Percentiles rank a stretch among this genome's conserved stretches.
phyloP scores from a whole-genome alignment of 2,888 invertebrate species.

The Ochropacha duplaris region DNA sequence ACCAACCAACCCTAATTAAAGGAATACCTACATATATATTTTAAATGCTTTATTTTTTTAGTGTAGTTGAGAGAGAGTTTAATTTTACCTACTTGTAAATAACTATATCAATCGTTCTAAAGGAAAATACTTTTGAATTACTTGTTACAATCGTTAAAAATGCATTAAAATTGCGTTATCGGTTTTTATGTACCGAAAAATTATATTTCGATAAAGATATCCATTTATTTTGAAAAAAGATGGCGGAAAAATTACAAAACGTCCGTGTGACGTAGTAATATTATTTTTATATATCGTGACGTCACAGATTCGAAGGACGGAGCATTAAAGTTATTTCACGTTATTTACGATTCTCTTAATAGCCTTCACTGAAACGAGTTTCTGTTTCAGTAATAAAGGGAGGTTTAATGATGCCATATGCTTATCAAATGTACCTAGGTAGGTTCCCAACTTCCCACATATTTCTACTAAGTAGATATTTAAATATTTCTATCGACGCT shows the following conservation, averaged over 20 bases:
- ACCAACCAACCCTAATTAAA: too few species aligned
- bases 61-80: too few species aligned
- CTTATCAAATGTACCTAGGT: slow-evolving; percentile 14
- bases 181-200: slow-evolving; percentile 5
- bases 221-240: background rate
- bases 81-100: too few species aligned
- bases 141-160: background rate
- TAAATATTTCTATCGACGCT: too few species aligned
- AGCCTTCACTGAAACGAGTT: slow-evolving; percentile 29
- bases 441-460: too few species aligned
- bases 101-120: too few species aligned
- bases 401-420: slow-evolving; percentile 21
- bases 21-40: too few species aligned
- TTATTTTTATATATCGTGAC: background rate
- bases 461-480: too few species aligned
- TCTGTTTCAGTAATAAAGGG: slow-evolving; percentile 32
- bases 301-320: background rate
- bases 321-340: slow-evolving; percentile 27
- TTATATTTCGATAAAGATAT: background rate
- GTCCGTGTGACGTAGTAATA: background rate
- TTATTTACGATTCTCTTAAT: slow-evolving; percentile 43
- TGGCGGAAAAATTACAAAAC: background rate
- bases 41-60: too few species aligned
- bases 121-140: too few species aligned
- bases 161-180: slow-evolving; percentile 15